Percentiles rank a stretch among this genome's conserved stretches.
Conservation (phyloP, 2,888 invertebrate genomes). For the Macrophya alboannulata region DNA sequence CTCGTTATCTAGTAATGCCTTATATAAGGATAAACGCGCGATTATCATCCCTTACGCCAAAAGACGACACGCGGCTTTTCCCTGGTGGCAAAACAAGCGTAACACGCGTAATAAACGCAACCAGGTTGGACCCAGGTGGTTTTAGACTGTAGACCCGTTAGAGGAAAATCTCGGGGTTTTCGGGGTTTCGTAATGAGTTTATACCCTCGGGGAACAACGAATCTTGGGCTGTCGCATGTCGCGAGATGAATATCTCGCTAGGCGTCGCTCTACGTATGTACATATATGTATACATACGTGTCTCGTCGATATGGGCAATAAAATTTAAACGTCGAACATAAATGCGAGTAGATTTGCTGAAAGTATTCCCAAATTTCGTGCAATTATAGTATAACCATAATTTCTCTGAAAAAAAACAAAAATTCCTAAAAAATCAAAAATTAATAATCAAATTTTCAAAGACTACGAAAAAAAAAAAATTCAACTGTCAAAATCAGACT, state of each 20-base stretch:
- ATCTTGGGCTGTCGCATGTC: not conserved
- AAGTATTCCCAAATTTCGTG: not conserved
- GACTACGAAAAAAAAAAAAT: no score
- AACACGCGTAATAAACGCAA: constrained; percentile 2
- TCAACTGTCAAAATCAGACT: not conserved
- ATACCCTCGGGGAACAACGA: constrained; percentile 32
- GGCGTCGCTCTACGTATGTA: not conserved
- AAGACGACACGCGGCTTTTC: constrained; percentile 3
- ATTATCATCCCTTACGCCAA: not conserved
- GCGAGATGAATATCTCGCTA: not conserved
- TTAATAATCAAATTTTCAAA: no score
- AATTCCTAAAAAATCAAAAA: no score
- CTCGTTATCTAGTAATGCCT: not conserved
- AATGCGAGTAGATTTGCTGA: not conserved
- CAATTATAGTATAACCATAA: not conserved
- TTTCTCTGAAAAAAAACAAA: not conserved
- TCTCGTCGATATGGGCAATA: not conserved
- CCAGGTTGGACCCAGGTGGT: constrained; percentile 34
- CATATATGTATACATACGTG: no score
- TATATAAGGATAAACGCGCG: not conserved
- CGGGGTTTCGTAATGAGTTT: constrained; percentile 43
- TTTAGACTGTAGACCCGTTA: not conserved
- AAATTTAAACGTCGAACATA: not conserved
- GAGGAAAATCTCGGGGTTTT: constrained; percentile 34
- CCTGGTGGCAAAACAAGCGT: constrained; percentile 12